Evolutionary conservation across 2,888 invertebrate species (phyloP).

Genomic region (Epinotia nisella): DNA sequence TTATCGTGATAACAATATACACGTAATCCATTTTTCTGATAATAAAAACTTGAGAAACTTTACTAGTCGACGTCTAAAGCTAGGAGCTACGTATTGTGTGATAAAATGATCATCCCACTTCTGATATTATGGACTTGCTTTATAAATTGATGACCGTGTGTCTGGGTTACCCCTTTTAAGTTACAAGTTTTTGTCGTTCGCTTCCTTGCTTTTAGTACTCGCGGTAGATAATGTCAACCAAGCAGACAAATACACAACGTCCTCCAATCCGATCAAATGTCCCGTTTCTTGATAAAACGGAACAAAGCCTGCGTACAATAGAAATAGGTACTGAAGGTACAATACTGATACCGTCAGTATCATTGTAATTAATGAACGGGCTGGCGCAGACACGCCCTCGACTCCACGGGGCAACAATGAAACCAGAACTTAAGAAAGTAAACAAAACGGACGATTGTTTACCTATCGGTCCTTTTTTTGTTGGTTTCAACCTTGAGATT

Average conservation of each 20-base stretch:
- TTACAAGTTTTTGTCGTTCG: too few species aligned
- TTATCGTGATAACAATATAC: background rate
- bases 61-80: background rate
- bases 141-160: too few species aligned
- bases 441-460: constrained; percentile 7
- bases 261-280: background rate
- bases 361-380: constrained; percentile 65
- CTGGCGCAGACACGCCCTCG: constrained; percentile 56
- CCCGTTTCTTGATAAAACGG: constrained; percentile 20
- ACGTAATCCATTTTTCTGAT: background rate
- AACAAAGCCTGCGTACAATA: constrained; percentile 32
- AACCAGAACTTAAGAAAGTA: background rate
- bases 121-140: too few species aligned
- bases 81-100: background rate
- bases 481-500: background rate
- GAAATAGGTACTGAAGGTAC: constrained; percentile 22
- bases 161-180: too few species aligned
- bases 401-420: constrained; percentile 50
- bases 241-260: too few species aligned
- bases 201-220: background rate
- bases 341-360: constrained; percentile 53
- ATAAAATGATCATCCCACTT: too few species aligned
- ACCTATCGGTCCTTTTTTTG: background rate
- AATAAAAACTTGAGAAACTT: background rate
- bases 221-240: background rate